Base-by-base conservation (phyloP, 2,888 invertebrate species). In the Cryptophagus acutangulus region DNA sequence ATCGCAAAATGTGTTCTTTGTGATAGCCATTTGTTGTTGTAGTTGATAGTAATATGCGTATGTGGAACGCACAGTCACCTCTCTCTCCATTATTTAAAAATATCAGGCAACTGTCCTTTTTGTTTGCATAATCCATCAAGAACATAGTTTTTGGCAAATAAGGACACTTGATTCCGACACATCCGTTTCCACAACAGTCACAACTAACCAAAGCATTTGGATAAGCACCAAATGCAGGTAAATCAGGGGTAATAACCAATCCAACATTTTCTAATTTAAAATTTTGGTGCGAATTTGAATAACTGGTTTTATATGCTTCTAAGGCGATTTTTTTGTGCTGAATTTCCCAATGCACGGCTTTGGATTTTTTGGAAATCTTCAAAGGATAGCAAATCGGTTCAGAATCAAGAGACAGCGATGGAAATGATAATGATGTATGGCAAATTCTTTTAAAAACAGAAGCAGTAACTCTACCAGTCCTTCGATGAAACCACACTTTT, bases 51-150 rank as follows among this genome's bases (percentile, higher is more conserved):
- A 38, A 12, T 38, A 38, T 6, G 33, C 1, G 13, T 31, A 28
- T 33, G 71, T 72, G 44, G 15, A 9, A 10, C 33, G 20, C 24
- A 34, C n/a, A 4, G 13, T 2, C 2, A 34, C n/a, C 4, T 26
- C 26, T 16, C 4, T 26, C 26, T 6, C 9, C 26, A n/a, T 3
- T n/a, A 6, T 3, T 3, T 6, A 12, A 4, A 6, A 26, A 6
- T 12, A 26, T 3, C 3, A 26, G 9, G 9, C 26, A 26, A 3
- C 10, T 6, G 12, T 3, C 12, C 12, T n/a, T 4, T 4, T 13
- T 12, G 3, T 26, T 26, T 8, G 26, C 26, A 13, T 4, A 26
- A 26, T 3, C 3, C 3, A 26, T 3, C 3, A 40, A 28, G n/a
- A 13, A 15, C 26, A 20, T 33, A 15, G 36, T 33, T 25, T 18